Conservation (phyloP, 2,888 invertebrate genomes). For the Automeris io region DNA sequence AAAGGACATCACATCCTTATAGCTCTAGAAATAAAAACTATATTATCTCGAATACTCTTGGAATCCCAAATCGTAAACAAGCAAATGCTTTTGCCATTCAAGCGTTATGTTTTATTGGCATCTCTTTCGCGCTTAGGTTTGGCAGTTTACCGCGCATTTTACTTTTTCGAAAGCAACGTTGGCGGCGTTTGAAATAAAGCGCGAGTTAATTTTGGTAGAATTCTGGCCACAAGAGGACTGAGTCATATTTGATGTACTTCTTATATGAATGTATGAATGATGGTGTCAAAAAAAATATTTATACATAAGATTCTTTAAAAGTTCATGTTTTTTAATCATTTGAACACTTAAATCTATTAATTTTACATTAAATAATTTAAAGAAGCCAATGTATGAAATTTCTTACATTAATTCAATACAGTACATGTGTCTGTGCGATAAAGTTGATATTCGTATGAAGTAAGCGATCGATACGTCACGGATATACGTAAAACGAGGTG, state of each 20-base stretch:
- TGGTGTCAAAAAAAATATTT: slow-evolving; percentile 36
- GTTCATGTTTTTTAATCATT: slow-evolving; percentile 29
- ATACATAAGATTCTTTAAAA: slow-evolving; percentile 19
- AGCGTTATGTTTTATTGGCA: slow-evolving; percentile 71
- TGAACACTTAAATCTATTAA: slow-evolving; percentile 35
- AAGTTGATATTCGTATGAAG: slow-evolving; percentile 27
- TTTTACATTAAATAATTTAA: slow-evolving; percentile 49
- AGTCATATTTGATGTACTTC: slow-evolving; percentile 71
- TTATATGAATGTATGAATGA: slow-evolving; percentile 46
- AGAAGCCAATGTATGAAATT: slow-evolving; percentile 59
- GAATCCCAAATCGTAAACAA: slow-evolving; percentile 73
- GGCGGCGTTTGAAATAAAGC: slow-evolving; percentile 73
- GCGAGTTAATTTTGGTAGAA: slow-evolving; percentile 67
- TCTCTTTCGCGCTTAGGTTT: slow-evolving; percentile 70
- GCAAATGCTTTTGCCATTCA: slow-evolving; percentile 54
- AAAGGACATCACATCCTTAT: slow-evolving; percentile 50
- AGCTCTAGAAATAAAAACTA: slow-evolving; percentile 61
- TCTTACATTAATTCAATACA: slow-evolving; percentile 19
- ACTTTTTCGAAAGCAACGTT: slow-evolving; percentile 65
- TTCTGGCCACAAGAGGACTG: slow-evolving; percentile 58
- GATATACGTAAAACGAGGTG: slow-evolving; percentile 71
- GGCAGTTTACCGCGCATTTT: slow-evolving; percentile 75
- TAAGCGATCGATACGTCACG: slow-evolving; percentile 42
- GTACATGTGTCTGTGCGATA: slow-evolving; percentile 10
- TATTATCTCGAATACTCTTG: slow-evolving; percentile 54